These are phyloP conservation scores for Sebastes schlegelii DNA, from an alignment of 2,113 vertebrate genomes.

Conservation along the genomic window DNA sequence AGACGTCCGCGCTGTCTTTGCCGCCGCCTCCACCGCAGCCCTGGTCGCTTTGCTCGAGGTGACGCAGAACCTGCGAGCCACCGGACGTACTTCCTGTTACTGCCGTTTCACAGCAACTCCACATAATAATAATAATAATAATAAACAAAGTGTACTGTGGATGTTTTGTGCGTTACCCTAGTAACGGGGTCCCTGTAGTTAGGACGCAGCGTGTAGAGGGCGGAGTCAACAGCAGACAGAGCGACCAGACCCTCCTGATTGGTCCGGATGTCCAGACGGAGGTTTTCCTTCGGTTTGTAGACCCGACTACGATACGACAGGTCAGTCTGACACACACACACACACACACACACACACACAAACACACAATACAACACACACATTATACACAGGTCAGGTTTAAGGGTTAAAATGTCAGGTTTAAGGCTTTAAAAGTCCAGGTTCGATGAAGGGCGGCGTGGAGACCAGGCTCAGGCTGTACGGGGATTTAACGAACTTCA, in stretches of 20 bases:
- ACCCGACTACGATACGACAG: conserved; percentile 50
- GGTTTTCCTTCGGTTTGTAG: conserved; percentile 82
- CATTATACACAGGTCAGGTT: no score
- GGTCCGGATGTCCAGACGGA: conserved; percentile 80
- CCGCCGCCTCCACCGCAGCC: conserved; percentile 96
- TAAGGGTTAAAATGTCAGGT: no score
- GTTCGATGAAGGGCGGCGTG: conserved; percentile 94
- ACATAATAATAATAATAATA: background rate
- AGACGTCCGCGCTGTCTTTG: conserved; percentile 86
- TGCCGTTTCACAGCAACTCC: background rate
- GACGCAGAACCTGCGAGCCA: conserved; percentile 83
- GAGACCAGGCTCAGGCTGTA: conserved; percentile 89
- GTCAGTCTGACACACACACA: conserved; percentile 77
- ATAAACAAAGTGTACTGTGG: background rate
- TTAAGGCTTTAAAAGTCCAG: conserved; percentile 79
- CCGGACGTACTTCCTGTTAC: conserved; percentile 15
- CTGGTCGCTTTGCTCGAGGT: conserved; percentile 89
- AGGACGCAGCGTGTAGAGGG: conserved; percentile 83
- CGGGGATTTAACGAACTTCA: conserved; percentile 88
- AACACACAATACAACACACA: no score
- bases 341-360: no score
- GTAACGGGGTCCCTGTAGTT: conserved; percentile 77
- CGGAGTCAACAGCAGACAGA: conserved; percentile 87
- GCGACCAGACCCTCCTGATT: conserved; percentile 86
- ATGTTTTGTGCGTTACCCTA: conserved; percentile 33